phyloP scores from a whole-genome alignment of 2,113 vertebrate species.

The Galbula dea region DNA sequence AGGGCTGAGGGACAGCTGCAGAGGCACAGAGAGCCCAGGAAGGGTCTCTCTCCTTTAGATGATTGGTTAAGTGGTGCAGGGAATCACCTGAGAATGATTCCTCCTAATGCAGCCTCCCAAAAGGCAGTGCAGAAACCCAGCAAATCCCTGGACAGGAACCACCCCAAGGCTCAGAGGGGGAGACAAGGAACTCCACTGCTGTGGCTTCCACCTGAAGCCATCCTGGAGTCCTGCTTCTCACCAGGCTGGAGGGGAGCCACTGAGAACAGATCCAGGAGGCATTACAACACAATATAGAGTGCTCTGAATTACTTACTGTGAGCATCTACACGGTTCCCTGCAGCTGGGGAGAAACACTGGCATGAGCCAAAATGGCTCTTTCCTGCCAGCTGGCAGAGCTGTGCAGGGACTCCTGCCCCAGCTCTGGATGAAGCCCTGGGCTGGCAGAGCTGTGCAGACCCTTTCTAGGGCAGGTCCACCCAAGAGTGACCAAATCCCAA shows the following conservation, averaged over 20 bases:
- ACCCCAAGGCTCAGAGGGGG: not conserved
- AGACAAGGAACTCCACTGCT: not conserved
- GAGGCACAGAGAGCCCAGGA: fast-evolving
- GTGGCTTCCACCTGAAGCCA: not conserved
- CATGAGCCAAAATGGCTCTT: not conserved
- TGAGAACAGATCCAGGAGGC: not conserved
- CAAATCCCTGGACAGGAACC: too few species aligned
- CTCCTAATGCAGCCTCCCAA: not conserved
- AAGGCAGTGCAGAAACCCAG: not conserved
- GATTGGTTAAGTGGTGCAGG: too few species aligned
- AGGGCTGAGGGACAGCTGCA: not conserved
- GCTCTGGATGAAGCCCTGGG: not conserved
- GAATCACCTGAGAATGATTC: not conserved
- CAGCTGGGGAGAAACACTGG: not conserved
- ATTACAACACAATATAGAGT: not conserved
- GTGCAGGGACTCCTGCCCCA: not conserved
- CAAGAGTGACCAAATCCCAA: fast-evolving
- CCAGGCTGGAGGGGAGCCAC: not conserved
- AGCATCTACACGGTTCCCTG: not conserved
- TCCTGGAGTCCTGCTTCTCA: not conserved
- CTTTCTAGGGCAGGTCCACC: not conserved
- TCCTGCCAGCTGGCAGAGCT: not conserved
- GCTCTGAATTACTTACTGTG: not conserved
- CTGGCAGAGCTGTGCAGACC: not conserved
- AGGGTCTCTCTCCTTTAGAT: not conserved